Evolutionary conservation across 2,888 invertebrate species (phyloP), one percentile per base, ranked within the genome.

Genomic region (Caradrina kadenii): DNA sequence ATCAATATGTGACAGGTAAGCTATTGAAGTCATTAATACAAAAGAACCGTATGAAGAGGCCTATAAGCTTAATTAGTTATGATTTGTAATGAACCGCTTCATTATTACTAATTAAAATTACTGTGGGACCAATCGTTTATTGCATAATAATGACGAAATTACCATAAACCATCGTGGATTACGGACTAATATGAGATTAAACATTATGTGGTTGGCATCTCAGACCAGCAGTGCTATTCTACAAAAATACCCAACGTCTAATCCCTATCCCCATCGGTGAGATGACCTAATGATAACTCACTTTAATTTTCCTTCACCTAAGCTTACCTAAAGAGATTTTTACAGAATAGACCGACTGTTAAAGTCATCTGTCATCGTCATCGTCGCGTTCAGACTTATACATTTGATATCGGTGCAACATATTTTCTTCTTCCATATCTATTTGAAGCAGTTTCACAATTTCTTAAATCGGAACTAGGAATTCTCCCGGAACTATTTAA

Each of bases 31-130:
- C 69, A 50, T 60, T 61, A 50, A 64, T 45, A 70, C 62, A 74
- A 67, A 69, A 64, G 70, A 35, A 42, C 68, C 69, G 69, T 69
- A 74, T 11, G 69, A 60, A 69, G 50, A 62, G 63, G 45, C 31
- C 15, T 63, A 66, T 52, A 56, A 65, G 62, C 48, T 65, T 80
- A 58, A 80, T 81, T 70, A 59, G 59, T 74, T 66, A 62, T 74
- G 71, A 77, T 71, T 67, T 50, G 56, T 77, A 71, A 72, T 62
- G 22, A 73, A 72, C 69, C 55, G 69, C 67, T 63, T 62, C 63
- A 70, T 71, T 71, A 73, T 69, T n/a, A 60, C 76, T 80, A 74
- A 79, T 82, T 73, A 72, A 68, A 81, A 73, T 73, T 70, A 59
- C 63, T 73, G 63, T 82, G 61, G 63, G 31, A 60, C 63, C 69